Base-by-base conservation (phyloP, 2,113 vertebrate species). In the Zeus faber region DNA sequence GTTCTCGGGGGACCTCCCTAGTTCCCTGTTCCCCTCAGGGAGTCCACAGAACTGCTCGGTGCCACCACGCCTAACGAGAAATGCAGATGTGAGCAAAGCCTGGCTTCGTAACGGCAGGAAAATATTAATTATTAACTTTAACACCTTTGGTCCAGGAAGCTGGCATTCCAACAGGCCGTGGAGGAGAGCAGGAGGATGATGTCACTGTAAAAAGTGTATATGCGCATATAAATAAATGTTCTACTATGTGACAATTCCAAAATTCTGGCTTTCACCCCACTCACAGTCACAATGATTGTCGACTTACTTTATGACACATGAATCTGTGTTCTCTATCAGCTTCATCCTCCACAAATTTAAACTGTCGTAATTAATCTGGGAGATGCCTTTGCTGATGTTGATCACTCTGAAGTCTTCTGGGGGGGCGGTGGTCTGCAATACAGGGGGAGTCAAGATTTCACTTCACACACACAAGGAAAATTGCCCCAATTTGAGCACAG, bases 81-180 rank as follows among this genome's bases (percentile, higher is more conserved):
- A n/a, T n/a, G n/a, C n/a, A n/a, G n/a, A 14, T 35, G 6, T 2
- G 31, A 33, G 31, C 31, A 33, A 13, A 33, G 31, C 31, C 31
- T 33, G 31, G 31, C 31, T 33, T 37, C 11, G 11, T 4, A 13
- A n/a, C 13, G 33, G n/a, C 33, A 37, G 33, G n/a, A 37, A 37
- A n/a, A 37, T 37, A n/a, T n/a, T n/a, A n/a, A n/a, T n/a, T 37
- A 2, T 44, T 4, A 9, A 44, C 8, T 44, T n/a, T n/a, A n/a
- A n/a, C 7, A 98, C 97, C 94, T 96, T 83, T 94, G 92, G 84
- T 98, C 95, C 85, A 99, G 85, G 83, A 99, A 99, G 82, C 97
- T 98, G 83, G 91, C 96, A 58, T 99, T 99, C 94, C 96, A 97
- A 85, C 96, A 98, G 39, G 95, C 95, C 51, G 94, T 88, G 0